phyloP scores from a whole-genome alignment of 2,797 vertebrate species.

The Microcaecilia unicolor region DNA sequence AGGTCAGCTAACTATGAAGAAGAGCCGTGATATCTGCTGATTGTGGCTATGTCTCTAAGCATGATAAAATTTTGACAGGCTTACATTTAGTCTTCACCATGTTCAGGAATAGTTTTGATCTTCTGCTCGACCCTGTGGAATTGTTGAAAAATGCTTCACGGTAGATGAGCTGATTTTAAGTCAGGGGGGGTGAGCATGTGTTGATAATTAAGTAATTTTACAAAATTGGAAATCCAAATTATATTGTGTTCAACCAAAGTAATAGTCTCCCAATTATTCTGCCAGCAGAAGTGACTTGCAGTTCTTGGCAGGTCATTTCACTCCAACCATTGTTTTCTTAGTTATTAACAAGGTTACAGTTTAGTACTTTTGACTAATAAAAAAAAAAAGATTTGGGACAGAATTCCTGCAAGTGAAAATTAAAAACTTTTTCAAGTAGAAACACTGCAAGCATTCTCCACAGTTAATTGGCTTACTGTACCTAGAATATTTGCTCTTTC shows the following conservation, averaged over 20 bases:
- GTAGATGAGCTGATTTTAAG: constrained; percentile 40
- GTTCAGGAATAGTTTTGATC: constrained; percentile 12
- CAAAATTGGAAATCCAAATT: constrained; percentile 67
- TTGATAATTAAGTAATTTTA: constrained; percentile 72
- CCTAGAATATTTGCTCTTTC: too few species aligned
- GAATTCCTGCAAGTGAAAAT: constrained; percentile 32
- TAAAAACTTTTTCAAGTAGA: constrained; percentile 17
- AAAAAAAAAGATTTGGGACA: constrained; percentile 49
- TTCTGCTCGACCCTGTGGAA: constrained; percentile 25
- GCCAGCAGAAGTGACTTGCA: constrained; percentile 63
- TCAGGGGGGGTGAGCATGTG: constrained; percentile 60
- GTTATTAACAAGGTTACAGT: constrained; percentile 69
- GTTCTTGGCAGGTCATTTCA: constrained; percentile 62
- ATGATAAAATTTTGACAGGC: constrained; percentile 1
- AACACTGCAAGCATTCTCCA: too few species aligned
- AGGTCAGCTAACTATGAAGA: not conserved
- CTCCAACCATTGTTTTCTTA: constrained; percentile 76
- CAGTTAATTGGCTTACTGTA: too few species aligned
- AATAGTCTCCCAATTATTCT: constrained; percentile 74
- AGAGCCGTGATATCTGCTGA: constrained; percentile 8
- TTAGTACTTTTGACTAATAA: constrained; percentile 57
- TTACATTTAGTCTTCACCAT: not conserved
- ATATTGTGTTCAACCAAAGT: constrained; percentile 72
- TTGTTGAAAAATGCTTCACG: constrained; percentile 25
- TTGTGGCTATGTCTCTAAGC: not conserved